A percentile compares a stretch with the other conserved stretches of the same genome.
Evolutionary conservation across 1,140 invertebrate species (phyloP).

Genomic region (Nymphalis io): DNA sequence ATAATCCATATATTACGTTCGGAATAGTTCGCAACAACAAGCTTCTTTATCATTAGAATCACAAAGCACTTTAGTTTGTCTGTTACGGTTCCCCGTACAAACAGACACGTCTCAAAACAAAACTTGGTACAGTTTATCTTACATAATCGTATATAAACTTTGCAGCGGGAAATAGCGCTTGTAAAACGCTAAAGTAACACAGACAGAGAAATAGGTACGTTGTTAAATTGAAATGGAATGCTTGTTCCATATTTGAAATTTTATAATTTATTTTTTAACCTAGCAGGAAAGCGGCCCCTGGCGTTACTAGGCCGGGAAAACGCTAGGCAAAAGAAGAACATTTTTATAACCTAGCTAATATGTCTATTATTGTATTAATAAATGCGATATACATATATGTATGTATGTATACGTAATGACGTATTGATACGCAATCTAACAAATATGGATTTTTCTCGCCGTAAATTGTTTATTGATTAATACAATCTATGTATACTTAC

Average conservation of each 20-base stretch:
- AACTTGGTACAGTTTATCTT: conserved; percentile 18
- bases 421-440: too few relatives aligned
- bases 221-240: conserved; percentile 14
- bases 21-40: neutral
- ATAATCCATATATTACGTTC: neutral
- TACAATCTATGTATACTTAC: too few relatives aligned
- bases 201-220: conserved; percentile 4
- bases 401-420: too few relatives aligned
- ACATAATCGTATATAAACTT: conserved; percentile 22
- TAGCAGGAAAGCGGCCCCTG: too few relatives aligned
- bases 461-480: too few relatives aligned
- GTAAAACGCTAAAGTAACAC: conserved; percentile 12
- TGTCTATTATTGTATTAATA: neutral
- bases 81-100: neutral
- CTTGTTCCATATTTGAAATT: neutral
- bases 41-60: conserved; percentile 1
- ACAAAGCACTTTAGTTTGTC: neutral
- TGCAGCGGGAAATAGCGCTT: conserved; percentile 10
- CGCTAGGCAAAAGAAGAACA: too few relatives aligned
- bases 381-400: neutral
- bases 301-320: too few relatives aligned
- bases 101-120: conserved; percentile 18
- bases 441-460: too few relatives aligned
- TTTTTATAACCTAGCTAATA: neutral
- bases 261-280: too few relatives aligned